phyloP scores from a whole-genome alignment of 1,140 invertebrate species.

The Drosophila nigromelanica region DNA sequence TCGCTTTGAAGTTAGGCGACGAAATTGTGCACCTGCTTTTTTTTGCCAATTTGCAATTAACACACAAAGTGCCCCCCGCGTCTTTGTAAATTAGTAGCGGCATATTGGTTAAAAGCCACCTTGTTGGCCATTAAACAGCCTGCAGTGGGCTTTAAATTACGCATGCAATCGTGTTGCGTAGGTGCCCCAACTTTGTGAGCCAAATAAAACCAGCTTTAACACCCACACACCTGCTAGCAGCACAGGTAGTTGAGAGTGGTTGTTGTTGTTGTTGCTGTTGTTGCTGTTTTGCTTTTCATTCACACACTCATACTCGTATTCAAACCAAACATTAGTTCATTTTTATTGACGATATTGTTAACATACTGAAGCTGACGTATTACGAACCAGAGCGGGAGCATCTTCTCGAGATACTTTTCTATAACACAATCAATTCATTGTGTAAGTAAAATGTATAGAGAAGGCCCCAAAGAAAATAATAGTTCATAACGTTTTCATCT shows the following conservation, averaged over 20 bases:
- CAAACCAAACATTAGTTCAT: background rate
- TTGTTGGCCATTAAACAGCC: constrained; percentile 49
- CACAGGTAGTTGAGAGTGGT: constrained; percentile 15
- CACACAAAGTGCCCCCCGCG: constrained; percentile 30
- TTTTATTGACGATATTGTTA: background rate
- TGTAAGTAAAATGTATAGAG: no score
- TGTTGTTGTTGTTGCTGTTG: background rate
- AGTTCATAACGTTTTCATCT: no score
- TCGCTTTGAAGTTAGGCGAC: constrained; percentile 41
- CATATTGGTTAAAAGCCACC: constrained; percentile 50
- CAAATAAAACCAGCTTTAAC: constrained; percentile 46
- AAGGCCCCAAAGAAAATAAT: no score
- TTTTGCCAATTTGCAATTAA: constrained; percentile 60
- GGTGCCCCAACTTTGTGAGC: constrained; percentile 26
- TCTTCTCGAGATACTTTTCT: no score
- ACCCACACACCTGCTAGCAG: constrained; percentile 49
- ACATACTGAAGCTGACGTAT: background rate
- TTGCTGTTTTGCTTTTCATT: background rate
- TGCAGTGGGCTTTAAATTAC: constrained; percentile 57
- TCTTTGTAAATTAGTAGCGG: constrained; percentile 60
- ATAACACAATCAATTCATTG: no score
- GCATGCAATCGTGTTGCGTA: constrained; percentile 45
- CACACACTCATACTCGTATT: background rate
- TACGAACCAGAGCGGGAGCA: background rate
- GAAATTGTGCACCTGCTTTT: constrained; percentile 56